Evolutionary conservation across 2,113 vertebrate genomes (phyloP).

Genomic region (Tragelaphus imberbis): DNA sequence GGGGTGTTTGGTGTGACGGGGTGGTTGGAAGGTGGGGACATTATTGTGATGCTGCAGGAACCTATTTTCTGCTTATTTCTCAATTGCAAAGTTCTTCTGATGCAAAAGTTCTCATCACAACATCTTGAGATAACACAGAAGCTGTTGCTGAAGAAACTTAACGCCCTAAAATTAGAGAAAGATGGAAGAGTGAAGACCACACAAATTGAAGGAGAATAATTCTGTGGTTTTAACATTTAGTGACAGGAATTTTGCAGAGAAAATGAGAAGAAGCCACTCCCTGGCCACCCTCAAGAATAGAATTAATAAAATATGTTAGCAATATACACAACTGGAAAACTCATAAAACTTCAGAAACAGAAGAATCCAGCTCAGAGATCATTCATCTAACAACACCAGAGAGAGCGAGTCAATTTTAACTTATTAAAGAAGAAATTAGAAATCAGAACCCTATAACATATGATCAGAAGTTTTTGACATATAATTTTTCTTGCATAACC

Average conservation of each 20-base stretch:
- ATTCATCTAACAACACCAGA: neutral
- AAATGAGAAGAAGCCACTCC: neutral
- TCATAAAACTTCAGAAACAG: neutral
- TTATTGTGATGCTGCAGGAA: neutral
- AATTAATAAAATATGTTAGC: slow-evolving; percentile 40
- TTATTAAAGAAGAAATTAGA: neutral
- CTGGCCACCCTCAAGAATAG: slow-evolving; percentile 20
- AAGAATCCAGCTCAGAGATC: neutral
- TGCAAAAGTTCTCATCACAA: neutral
- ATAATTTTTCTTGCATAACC: neutral
- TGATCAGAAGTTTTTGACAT: neutral
- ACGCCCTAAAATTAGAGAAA: slow-evolving; percentile 31
- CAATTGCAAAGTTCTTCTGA: neutral
- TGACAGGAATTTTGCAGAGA: neutral
- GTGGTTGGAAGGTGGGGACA: rapidly evolving
- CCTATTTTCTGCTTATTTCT: neutral
- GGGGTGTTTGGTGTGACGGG: rapidly evolving
- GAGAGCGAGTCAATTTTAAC: neutral
- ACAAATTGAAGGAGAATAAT: slow-evolving; percentile 34
- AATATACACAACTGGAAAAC: neutral
- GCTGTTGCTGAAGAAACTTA: neutral
- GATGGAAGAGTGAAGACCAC: slow-evolving; percentile 42
- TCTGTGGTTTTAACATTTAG: slow-evolving; percentile 14
- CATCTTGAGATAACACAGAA: neutral
- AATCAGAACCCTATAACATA: neutral